Percentiles rank a stretch among this genome's conserved stretches.
Conservation (phyloP, 2,888 invertebrate genomes). For the Apodemia duryi region DNA sequence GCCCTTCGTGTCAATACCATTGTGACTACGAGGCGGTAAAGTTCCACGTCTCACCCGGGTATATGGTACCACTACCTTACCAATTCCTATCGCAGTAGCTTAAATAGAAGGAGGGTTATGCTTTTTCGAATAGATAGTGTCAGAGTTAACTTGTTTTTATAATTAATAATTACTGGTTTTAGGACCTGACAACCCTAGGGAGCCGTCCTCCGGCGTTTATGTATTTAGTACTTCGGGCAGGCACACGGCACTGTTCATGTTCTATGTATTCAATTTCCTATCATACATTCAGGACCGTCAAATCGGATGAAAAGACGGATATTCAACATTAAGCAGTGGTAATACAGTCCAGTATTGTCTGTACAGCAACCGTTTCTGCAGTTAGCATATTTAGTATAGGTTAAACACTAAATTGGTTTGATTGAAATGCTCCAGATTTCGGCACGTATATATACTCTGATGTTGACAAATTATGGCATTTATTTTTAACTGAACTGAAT, state of each 20-base stretch:
- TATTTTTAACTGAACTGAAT: neutral
- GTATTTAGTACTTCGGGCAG: conserved; percentile 16
- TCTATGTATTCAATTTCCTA: conserved; percentile 21
- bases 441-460: conserved; percentile 31
- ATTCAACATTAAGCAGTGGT: conserved; percentile 8
- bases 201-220: conserved; percentile 17
- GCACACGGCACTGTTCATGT: conserved; percentile 15
- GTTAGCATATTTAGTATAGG: conserved; percentile 27
- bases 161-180: no score
- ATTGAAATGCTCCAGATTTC: conserved; percentile 63
- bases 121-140: no score
- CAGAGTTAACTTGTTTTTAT: no score
- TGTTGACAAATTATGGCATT: conserved; percentile 24
- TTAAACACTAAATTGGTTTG: conserved; percentile 48
- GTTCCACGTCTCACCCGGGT: no score
- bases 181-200: neutral
- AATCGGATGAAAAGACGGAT: neutral
- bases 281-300: conserved; percentile 7
- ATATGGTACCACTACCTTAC: no score
- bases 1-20: no score
- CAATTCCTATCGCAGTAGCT: no score
- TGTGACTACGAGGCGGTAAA: no score
- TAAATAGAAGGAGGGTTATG: no score
- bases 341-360: conserved; percentile 25
- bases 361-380: conserved; percentile 17